Conservation (phyloP, 1,140 invertebrate genomes). For the Globodera ellingtonae region DNA sequence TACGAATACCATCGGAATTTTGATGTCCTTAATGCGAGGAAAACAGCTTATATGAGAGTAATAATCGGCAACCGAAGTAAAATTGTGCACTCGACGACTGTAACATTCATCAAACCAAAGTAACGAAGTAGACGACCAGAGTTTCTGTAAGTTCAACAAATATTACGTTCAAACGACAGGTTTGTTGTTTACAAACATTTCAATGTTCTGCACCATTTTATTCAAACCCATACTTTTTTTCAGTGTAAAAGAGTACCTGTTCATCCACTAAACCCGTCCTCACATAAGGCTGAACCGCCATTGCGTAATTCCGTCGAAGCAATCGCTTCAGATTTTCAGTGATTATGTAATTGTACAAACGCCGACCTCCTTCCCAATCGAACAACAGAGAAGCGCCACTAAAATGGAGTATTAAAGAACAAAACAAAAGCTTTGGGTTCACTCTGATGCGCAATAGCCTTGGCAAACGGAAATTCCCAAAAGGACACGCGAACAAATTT, state of each 20-base stretch:
- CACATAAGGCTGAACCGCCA: constrained; percentile 77
- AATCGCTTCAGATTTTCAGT: constrained; percentile 85
- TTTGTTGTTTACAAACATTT: too few species aligned
- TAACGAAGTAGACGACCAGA: constrained; percentile 81
- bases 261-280: constrained; percentile 69
- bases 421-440: constrained; percentile 63
- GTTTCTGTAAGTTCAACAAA: constrained; percentile 69
- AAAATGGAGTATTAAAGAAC: constrained; percentile 36
- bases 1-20: constrained; percentile 75
- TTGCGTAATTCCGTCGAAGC: constrained; percentile 77
- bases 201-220: too few species aligned
- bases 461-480: constrained; percentile 86
- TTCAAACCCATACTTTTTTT: too few species aligned
- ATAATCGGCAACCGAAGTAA: constrained; percentile 78
- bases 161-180: too few species aligned
- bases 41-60: constrained; percentile 66
- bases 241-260: constrained; percentile 44
- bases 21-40: constrained; percentile 68
- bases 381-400: constrained; percentile 78
- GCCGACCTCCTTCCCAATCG: constrained; percentile 83
- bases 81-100: constrained; percentile 77
- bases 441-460: constrained; percentile 85
- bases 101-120: constrained; percentile 85
- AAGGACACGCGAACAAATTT: constrained; percentile 70
- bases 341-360: constrained; percentile 87